Conservation (phyloP, 1,140 invertebrate species). For the Drosophila pruinosa region DNA sequence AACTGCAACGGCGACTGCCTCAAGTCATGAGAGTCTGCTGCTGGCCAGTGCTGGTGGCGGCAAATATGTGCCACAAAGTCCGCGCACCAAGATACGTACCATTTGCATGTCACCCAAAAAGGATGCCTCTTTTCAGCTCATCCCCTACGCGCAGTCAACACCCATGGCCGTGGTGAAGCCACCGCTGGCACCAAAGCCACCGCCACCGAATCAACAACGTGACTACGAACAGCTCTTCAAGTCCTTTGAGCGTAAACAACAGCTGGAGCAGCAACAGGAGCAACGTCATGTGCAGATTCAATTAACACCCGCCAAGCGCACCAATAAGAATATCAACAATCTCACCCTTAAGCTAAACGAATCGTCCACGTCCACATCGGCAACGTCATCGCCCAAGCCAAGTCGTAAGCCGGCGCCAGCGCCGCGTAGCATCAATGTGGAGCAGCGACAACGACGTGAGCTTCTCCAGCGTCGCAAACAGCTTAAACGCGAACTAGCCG, state of each 20-base stretch:
- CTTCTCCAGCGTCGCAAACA: constrained; percentile 83
- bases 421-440: constrained; percentile 84
- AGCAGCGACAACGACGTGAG: constrained; percentile 83
- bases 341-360: constrained; percentile 68
- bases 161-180: constrained; percentile 37
- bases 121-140: constrained; percentile 58
- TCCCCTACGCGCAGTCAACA: constrained; percentile 26
- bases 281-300: constrained; percentile 29
- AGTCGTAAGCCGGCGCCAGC: constrained; percentile 73
- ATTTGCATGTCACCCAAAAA: constrained; percentile 82
- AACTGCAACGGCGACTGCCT: constrained; percentile 21
- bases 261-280: constrained; percentile 57
- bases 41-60: not conserved
- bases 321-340: constrained; percentile 80
- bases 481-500: constrained; percentile 53
- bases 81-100: constrained; percentile 80
- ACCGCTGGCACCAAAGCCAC: constrained; percentile 57
- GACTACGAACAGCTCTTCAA: constrained; percentile 81
- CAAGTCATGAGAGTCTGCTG: constrained; percentile 73
- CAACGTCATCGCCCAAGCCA: constrained; percentile 52
- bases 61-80: constrained; percentile 81
- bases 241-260: constrained; percentile 79
- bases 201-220: constrained; percentile 56
- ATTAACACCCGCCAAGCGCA: constrained; percentile 48
- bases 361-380: not conserved